Conservation (phyloP, 2,113 vertebrate species). For the Paraplagusia blochii region DNA sequence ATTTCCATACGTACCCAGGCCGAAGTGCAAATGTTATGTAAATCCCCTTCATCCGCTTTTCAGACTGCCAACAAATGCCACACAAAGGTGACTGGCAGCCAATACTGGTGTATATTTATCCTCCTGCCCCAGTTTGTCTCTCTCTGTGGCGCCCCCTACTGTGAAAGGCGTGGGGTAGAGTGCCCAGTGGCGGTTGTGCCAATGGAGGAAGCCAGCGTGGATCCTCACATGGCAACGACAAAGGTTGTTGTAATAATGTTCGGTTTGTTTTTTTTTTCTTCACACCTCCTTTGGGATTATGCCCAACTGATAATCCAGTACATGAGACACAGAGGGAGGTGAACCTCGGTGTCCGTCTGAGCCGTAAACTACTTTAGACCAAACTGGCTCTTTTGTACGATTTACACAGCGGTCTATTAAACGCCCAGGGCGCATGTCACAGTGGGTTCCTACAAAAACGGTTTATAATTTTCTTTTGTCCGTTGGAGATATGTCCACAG, state of each 20-base stretch:
- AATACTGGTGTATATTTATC: conserved; percentile 75
- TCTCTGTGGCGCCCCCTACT: conserved; percentile 79
- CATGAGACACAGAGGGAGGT: conserved; percentile 73
- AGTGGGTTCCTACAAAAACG: conserved; percentile 37
- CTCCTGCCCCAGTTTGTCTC: conserved; percentile 67
- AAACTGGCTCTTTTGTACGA: conserved; percentile 59
- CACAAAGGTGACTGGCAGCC: conserved; percentile 79
- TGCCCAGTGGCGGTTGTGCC: conserved; percentile 75
- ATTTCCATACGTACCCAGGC: conserved; percentile 55
- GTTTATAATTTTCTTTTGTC: conserved; percentile 38
- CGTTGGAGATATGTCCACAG: not conserved
- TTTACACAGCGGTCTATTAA: conserved; percentile 52
- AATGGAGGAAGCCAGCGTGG: conserved; percentile 71
- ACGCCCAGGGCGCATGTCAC: conserved; percentile 47
- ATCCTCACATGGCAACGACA: conserved; percentile 71
- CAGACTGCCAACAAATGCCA: conserved; percentile 65
- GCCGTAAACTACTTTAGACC: conserved; percentile 60
- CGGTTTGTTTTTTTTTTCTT: conserved; percentile 70
- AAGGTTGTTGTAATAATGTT: conserved; percentile 72
- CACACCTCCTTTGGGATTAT: conserved; percentile 67
- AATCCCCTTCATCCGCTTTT: conserved; percentile 79
- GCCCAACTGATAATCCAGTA: conserved; percentile 71
- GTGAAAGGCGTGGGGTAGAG: conserved; percentile 77
- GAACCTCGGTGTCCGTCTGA: conserved; percentile 73
- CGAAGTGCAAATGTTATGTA: conserved; percentile 76